Evolutionary conservation across 2,797 vertebrate species (phyloP), one percentile per base, ranked within the genome.

Genomic region (Monodelphis domestica): DNA sequence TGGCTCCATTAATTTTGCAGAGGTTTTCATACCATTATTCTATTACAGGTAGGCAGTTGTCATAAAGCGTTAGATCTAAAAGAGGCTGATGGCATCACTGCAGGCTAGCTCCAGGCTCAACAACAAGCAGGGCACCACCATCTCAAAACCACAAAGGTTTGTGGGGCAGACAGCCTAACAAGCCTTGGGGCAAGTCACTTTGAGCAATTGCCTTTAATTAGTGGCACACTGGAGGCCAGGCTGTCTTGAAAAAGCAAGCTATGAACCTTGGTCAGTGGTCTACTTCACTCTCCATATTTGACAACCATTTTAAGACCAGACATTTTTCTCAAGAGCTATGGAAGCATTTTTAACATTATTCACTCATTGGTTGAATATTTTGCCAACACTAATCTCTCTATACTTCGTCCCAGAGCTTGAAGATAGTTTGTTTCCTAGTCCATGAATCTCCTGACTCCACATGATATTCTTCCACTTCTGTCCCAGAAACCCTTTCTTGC

Each of bases 31-130:
- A 98, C 97, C 97, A 94, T 98, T 97, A 97, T 96, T 98, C 97
- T 95, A 97, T 98, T 97, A 97, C 97, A 97, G 98, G 97, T 98
- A 99, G 99, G 99, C 98, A 98, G 97, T 97, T 99, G 99, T 99
- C 99, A 99, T 38, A 96, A 98, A 97, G 97, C 97, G 99, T 99
- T 98, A 99, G 98, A 87, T 95, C 97, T 96, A 97, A 98, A 94
- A 94, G 33, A 94, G 95, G 95, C 92, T 97, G 98, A 98, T 98
- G 97, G 98, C 94, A 91, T 98, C 96, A 97, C 98, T 98, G 97
- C 87, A 53, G 98, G 99, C 98, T 95, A 98, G 99, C 99, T 99
- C 97, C 15, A 98, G 99, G 99, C 97, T 97, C 97, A 93, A 98
- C 97, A 96, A 97, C 96, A 93, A 93, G 97, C 57, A 96, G 97